These are phyloP conservation scores for Goniozus legneri DNA, from an alignment of 1,140 invertebrate species.

Conservation along the genomic window DNA sequence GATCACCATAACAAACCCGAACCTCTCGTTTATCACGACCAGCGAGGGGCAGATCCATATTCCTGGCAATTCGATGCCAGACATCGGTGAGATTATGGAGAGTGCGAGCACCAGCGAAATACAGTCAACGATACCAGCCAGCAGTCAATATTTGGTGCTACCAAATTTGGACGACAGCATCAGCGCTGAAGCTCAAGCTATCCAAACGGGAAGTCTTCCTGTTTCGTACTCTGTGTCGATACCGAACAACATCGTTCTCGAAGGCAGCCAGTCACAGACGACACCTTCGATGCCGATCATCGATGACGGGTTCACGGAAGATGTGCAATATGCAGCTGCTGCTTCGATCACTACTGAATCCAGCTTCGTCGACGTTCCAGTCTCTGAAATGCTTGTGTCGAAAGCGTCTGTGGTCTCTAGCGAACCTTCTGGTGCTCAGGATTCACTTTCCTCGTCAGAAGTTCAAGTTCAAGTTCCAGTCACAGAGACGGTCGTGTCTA, in stretches of 20 bases:
- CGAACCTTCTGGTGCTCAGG: slow-evolving; percentile 13
- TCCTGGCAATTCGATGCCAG: slow-evolving; percentile 40
- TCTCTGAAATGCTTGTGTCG: slow-evolving; percentile 37
- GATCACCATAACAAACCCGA: slow-evolving; percentile 67
- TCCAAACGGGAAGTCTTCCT: slow-evolving; percentile 9
- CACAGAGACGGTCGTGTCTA: not conserved
- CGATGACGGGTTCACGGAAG: slow-evolving; percentile 40
- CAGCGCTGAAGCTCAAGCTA: slow-evolving; percentile 20
- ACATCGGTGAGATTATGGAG: slow-evolving; percentile 42
- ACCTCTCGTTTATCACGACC: slow-evolving; percentile 55
- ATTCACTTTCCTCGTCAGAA: slow-evolving; percentile 22
- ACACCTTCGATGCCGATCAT: slow-evolving; percentile 52
- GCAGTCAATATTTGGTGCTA: slow-evolving; percentile 39
- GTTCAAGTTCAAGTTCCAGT: slow-evolving; percentile 11
- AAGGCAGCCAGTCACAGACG: slow-evolving; percentile 35
- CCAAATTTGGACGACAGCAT: slow-evolving; percentile 36
- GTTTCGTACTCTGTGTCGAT: slow-evolving; percentile 45
- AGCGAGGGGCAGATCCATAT: slow-evolving; percentile 33
- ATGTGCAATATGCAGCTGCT: slow-evolving; percentile 23
- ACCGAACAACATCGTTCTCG: slow-evolving; percentile 33
- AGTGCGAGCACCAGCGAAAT: slow-evolving; percentile 15
- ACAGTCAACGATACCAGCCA: slow-evolving; percentile 25
- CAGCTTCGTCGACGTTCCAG: slow-evolving; percentile 29
- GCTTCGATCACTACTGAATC: slow-evolving; percentile 19
- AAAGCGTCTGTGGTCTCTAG: slow-evolving; percentile 20